phyloP scores from a whole-genome alignment of 2,797 vertebrate genomes.

The Sciurus carolinensis region DNA sequence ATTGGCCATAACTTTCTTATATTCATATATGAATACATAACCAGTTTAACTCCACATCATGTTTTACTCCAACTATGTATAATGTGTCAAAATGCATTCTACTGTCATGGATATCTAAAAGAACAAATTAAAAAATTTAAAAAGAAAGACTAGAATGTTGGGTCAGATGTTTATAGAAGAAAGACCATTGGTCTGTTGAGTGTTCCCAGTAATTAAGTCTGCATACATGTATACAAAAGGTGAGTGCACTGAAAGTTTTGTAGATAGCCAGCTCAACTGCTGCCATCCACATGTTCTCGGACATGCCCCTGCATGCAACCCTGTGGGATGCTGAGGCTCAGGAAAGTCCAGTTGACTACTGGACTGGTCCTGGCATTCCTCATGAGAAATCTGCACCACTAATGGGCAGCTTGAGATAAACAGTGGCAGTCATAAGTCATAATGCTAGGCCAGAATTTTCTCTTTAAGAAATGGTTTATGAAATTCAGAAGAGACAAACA shows the following conservation, averaged over 20 bases:
- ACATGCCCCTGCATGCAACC: too few relatives aligned
- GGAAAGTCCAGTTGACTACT: rapidly evolving
- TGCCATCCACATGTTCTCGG: background rate
- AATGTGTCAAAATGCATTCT: too few relatives aligned
- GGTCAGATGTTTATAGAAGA: background rate
- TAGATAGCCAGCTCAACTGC: background rate
- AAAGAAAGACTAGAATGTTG: background rate
- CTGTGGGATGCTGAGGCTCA: rapidly evolving
- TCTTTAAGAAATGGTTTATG: background rate
- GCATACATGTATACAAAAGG: background rate
- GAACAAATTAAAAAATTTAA: too few relatives aligned
- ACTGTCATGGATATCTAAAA: too few relatives aligned
- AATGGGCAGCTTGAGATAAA: background rate
- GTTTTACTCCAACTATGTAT: too few relatives aligned
- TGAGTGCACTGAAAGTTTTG: background rate
- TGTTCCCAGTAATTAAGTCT: background rate
- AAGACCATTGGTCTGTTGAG: background rate
- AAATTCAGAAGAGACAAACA: background rate
- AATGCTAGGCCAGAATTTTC: background rate
- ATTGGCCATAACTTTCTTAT: too few relatives aligned
- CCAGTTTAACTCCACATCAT: too few relatives aligned
- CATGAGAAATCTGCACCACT: background rate
- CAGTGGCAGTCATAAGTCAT: background rate
- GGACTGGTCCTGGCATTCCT: background rate
- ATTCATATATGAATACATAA: too few relatives aligned